Conservation (phyloP, 2,797 vertebrate species). For the Myotis pilosus region DNA sequence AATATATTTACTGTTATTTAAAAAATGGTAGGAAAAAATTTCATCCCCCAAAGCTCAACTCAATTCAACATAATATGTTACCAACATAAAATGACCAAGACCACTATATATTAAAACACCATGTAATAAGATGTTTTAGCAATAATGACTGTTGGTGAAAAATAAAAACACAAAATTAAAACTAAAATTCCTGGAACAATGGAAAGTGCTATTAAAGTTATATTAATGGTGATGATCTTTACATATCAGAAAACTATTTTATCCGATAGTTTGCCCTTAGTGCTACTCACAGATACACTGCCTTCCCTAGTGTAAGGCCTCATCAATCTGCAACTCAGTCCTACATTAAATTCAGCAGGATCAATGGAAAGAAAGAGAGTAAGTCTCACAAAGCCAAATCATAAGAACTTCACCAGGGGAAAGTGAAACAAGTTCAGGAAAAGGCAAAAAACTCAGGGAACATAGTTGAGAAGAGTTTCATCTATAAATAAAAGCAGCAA, state of each 20-base stretch:
- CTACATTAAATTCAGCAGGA: neutral
- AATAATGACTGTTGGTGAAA: neutral
- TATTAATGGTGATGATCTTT: neutral
- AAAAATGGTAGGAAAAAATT: neutral
- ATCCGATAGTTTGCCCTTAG: neutral
- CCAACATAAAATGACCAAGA: neutral
- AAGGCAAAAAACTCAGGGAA: conserved; percentile 34
- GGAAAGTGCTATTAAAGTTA: neutral
- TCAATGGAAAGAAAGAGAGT: neutral
- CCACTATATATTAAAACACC: neutral
- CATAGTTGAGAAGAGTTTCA: conserved; percentile 5
- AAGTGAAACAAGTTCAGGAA: conserved; percentile 15
- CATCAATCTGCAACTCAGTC: neutral
- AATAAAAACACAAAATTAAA: neutral
- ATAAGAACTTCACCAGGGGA: conserved; percentile 37
- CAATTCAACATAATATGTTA: neutral
- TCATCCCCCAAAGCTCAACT: neutral
- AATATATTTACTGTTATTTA: conserved; percentile 4
- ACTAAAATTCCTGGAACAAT: neutral
- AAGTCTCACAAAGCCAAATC: conserved; percentile 36
- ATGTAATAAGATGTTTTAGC: neutral
- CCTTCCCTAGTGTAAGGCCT: neutral
- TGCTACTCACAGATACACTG: neutral
- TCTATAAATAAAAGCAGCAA: conserved; percentile 62
- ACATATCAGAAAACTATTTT: neutral